A percentile compares a stretch with the other conserved stretches of the same genome.
These are phyloP conservation scores for Archaeoteleia sp. DNA, from an alignment of 2,888 invertebrate species.

Conservation along the genomic window DNA sequence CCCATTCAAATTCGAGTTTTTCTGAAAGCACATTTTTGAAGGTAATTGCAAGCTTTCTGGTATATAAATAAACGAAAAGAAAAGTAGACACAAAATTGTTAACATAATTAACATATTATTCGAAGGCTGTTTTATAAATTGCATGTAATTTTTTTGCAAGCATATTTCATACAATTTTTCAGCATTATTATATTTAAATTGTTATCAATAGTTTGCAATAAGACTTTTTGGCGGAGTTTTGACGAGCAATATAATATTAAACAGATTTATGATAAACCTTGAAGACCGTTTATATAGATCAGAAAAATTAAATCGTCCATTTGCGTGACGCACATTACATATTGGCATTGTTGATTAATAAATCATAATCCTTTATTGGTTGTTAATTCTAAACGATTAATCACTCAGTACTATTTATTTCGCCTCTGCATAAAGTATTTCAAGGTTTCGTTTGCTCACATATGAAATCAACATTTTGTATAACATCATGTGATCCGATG, in stretches of 20 bases:
- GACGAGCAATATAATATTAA: too few relatives aligned
- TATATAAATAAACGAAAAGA: not conserved
- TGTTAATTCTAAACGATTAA: not conserved
- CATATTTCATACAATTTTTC: too few relatives aligned
- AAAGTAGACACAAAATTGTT: not conserved
- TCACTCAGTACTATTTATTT: not conserved
- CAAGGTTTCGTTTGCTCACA: slow-evolving; percentile 5
- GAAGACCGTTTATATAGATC: too few relatives aligned
- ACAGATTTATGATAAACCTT: too few relatives aligned
- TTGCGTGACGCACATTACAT: slow-evolving; percentile 1
- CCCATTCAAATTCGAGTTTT: slow-evolving; percentile 42
- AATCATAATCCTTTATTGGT: slow-evolving; percentile 13
- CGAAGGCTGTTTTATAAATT: too few relatives aligned
- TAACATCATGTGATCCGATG: not conserved
- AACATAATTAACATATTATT: too few relatives aligned
- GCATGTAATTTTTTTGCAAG: too few relatives aligned
- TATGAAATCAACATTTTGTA: slow-evolving; percentile 1
- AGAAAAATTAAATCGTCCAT: not conserved
- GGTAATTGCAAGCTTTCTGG: slow-evolving; percentile 10
- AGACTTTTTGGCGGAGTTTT: too few relatives aligned
- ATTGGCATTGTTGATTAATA: not conserved
- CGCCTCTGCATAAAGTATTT: not conserved
- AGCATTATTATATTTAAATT: too few relatives aligned
- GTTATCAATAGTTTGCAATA: not conserved
- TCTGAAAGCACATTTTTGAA: slow-evolving; percentile 38